Evolutionary conservation across 1,140 invertebrate genomes (phyloP).

Genomic region (Liolophura sinensis): DNA sequence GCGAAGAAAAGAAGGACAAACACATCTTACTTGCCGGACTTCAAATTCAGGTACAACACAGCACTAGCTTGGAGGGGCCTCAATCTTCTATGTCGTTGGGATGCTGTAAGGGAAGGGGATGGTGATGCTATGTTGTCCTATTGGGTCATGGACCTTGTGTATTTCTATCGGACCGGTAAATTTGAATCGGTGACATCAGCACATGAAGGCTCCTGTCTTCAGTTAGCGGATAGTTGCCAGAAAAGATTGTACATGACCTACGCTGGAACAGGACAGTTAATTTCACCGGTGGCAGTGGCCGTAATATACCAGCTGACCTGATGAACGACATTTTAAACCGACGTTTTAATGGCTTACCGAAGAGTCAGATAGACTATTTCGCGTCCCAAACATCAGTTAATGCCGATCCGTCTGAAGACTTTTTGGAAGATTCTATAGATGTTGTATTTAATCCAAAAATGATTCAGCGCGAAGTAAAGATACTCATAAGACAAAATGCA

Average conservation of each 20-base stretch:
- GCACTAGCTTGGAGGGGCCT: slow-evolving; percentile 22
- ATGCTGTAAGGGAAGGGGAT: slow-evolving; percentile 27
- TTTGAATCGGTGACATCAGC: slow-evolving; percentile 18
- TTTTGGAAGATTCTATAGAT: slow-evolving; percentile 17
- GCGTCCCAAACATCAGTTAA: slow-evolving; percentile 16
- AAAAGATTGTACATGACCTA: slow-evolving; percentile 16
- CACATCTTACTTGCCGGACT: neutral
- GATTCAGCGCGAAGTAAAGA: slow-evolving; percentile 15
- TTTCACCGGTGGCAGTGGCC: slow-evolving; percentile 19
- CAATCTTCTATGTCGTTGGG: slow-evolving; percentile 23
- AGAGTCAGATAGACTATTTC: slow-evolving; percentile 15
- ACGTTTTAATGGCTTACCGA: slow-evolving; percentile 17
- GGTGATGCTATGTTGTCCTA: slow-evolving; percentile 21
- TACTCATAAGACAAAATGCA: too few species aligned
- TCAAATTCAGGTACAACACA: slow-evolving; percentile 10
- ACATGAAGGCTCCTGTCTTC: slow-evolving; percentile 17
- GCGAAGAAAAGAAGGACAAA: neutral
- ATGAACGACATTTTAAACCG: slow-evolving; percentile 28
- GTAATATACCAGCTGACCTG: slow-evolving; percentile 20
- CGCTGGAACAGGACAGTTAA: slow-evolving; percentile 20
- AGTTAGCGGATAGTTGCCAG: slow-evolving; percentile 10
- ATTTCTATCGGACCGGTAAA: slow-evolving; percentile 18
- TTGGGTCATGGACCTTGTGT: slow-evolving; percentile 19
- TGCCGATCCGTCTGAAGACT: slow-evolving; percentile 20
- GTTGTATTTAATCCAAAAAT: slow-evolving; percentile 13